Base-by-base conservation (phyloP, 1,140 invertebrate species). In the Cryptotermes secundus region DNA sequence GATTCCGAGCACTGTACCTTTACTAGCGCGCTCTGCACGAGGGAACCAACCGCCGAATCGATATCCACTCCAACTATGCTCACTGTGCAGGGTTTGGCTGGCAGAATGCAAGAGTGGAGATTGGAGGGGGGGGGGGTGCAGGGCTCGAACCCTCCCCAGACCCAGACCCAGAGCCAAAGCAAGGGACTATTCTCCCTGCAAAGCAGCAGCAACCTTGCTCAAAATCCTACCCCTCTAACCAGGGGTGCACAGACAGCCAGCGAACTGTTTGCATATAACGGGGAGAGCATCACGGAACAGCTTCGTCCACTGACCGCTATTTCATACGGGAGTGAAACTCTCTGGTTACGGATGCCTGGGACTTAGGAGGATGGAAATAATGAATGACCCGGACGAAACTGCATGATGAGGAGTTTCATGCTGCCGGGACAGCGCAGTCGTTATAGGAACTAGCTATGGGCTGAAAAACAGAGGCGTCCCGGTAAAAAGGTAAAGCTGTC, bases 191-290 rank as follows among this genome's bases (percentile, higher is more conserved):
- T 59, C 53, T 59, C 59, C 59, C 59, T 72, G 59, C 59, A 72
- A 72, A 72, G 59, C 59, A 72, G 59, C 59, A 72, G 59, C 59
- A 72, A 72, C 59, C 59, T 72, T 72, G 59, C 59, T 72, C 59
- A 72, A 72, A 72, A 72, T 72, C 59, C 59, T 72, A 31, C 31
- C 59, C 59, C 59, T 72, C 59, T 14, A 72, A 31, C n/a, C 59
- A 72, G 59, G 59, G 59, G 59, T 72, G 59, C 31, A 72, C 59
- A 72, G 10, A 31, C 26, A 31, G 6, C 59, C n/a, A 1, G 7
- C 7, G 2, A n/a, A 3, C 16, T 42, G 38, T 42, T 14, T 12
- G 38, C 38, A 6, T 6, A 10, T 42, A 12, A 42, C 38, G 1
- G 6, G n/a, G n/a, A n/a, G 1, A 42, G 38, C 3, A 42, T 42